phyloP scores from a whole-genome alignment of 2,888 invertebrate genomes.

The Oegoconia quadripuncta region DNA sequence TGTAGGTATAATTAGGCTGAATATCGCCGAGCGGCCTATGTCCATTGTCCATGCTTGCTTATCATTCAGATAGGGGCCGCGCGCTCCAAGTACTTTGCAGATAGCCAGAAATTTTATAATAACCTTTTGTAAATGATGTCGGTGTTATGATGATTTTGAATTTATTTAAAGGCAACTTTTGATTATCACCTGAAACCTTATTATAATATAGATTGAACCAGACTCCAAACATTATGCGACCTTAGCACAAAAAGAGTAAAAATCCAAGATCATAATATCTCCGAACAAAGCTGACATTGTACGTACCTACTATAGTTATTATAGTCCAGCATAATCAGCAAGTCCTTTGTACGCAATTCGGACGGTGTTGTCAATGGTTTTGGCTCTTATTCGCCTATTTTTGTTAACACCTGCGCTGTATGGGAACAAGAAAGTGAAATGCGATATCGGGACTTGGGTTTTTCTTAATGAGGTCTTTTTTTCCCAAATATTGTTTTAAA shows the following conservation, averaged over 20 bases:
- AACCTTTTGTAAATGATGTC: too few relatives aligned
- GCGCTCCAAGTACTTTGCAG: too few relatives aligned
- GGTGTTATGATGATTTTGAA: too few relatives aligned
- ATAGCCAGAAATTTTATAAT: too few relatives aligned
- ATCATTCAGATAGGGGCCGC: too few relatives aligned
- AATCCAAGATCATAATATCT: slow-evolving; percentile 49
- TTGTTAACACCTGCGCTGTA: slow-evolving; percentile 63
- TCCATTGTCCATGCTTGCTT: too few relatives aligned
- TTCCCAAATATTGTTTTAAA: background rate
- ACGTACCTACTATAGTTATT: background rate
- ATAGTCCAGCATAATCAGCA: slow-evolving; percentile 16
- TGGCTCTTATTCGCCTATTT: slow-evolving; percentile 51
- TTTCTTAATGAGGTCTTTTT: background rate
- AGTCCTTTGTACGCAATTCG: slow-evolving; percentile 21
- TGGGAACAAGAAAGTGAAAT: slow-evolving; percentile 51
- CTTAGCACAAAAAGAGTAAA: slow-evolving; percentile 20
- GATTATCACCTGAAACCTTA: background rate
- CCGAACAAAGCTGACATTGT: slow-evolving; percentile 21
- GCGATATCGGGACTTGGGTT: slow-evolving; percentile 38
- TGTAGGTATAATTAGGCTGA: too few relatives aligned
- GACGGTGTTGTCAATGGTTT: background rate
- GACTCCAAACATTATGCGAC: background rate
- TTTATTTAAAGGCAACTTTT: background rate
- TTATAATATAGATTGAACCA: background rate
- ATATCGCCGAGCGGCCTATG: too few relatives aligned